Evolutionary conservation across 2,113 vertebrate species (phyloP).

Genomic region (Ictalurus furcatus): DNA sequence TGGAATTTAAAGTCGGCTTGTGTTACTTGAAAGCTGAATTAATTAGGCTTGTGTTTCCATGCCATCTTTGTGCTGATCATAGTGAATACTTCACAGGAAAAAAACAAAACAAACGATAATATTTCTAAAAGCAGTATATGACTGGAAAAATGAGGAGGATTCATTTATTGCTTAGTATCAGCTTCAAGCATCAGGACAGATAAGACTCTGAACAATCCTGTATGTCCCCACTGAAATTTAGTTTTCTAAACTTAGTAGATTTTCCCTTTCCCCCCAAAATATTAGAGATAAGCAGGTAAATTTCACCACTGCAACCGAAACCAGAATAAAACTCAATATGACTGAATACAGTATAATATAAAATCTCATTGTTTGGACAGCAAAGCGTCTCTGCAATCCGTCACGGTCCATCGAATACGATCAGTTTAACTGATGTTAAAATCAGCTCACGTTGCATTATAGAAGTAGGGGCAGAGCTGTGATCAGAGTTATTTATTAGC

Average conservation of each 20-base stretch:
- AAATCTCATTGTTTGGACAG: not conserved
- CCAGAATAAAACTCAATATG: not conserved
- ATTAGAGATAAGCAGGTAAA: not conserved
- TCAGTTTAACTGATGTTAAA: conserved; percentile 22
- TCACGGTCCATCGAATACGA: not conserved
- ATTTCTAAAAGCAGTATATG: not conserved
- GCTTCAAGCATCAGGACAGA: not conserved
- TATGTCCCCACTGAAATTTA: not conserved
- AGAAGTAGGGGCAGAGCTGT: conserved; percentile 34
- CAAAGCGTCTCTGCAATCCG: not conserved
- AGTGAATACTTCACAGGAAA: not conserved
- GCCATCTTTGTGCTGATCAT: not conserved
- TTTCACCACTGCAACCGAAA: not conserved
- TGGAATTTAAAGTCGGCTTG: conserved; percentile 15
- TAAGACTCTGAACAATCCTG: not conserved
- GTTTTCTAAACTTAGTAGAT: not conserved
- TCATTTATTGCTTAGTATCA: not conserved
- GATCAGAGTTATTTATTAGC: conserved; percentile 33
- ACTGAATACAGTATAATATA: not conserved
- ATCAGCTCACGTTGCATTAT: conserved; percentile 57
- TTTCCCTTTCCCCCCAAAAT: not conserved
- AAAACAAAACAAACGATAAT: not conserved
- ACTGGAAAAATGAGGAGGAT: not conserved
- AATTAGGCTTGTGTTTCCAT: not conserved
- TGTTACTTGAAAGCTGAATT: conserved; percentile 7